Evolutionary conservation across 2,888 invertebrate genomes (phyloP).

Genomic region (Mystacides longicornis): DNA sequence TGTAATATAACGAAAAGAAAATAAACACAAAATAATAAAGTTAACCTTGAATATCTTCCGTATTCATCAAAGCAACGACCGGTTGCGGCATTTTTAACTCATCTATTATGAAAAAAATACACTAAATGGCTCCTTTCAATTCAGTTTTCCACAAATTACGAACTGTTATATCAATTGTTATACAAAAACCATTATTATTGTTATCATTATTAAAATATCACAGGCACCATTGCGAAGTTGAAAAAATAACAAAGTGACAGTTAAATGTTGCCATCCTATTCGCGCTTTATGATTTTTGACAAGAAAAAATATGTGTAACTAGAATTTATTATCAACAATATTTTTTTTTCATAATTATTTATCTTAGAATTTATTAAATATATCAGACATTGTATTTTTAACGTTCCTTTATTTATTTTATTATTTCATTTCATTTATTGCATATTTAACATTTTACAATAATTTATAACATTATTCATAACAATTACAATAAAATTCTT

Average conservation of each 20-base stretch:
- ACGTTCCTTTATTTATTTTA: too few relatives aligned
- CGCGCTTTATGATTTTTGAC: too few relatives aligned
- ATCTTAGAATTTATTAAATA: too few relatives aligned
- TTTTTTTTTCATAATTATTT: too few relatives aligned
- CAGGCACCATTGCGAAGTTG: not conserved
- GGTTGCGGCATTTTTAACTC: not conserved
- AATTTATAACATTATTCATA: too few relatives aligned
- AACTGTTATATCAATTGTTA: not conserved
- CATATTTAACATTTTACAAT: too few relatives aligned
- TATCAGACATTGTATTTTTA: too few relatives aligned
- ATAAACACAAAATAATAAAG: not conserved
- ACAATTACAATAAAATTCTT: too few relatives aligned
- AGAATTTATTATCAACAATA: too few relatives aligned
- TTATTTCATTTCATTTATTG: too few relatives aligned
- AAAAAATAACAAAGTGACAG: not conserved
- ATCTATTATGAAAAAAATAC: not conserved
- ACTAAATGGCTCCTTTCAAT: not conserved
- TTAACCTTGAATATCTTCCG: constrained; percentile 1
- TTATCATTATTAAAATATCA: not conserved
- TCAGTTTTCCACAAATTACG: not conserved
- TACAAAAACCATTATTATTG: not conserved
- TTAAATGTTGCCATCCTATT: too few relatives aligned
- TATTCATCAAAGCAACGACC: not conserved
- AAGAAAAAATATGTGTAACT: too few relatives aligned
- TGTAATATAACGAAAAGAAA: not conserved